Evolutionary conservation across 2,888 invertebrate species (phyloP), one percentile per base, ranked within the genome.

Genomic region (Lordiphosa fenestrarum): DNA sequence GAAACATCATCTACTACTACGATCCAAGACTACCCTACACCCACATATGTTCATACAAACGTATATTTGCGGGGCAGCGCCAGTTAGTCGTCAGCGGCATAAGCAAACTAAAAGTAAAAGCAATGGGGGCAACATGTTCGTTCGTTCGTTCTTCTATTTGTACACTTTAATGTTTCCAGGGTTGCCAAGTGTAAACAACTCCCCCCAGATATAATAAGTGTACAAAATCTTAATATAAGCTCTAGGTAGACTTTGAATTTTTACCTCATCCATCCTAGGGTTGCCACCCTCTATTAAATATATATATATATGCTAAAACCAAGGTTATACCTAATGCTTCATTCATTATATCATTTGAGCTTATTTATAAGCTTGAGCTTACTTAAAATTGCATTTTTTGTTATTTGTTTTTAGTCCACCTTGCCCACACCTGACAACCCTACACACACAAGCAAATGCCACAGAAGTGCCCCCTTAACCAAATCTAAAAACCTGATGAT

Each of bases 381-480:
- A 1, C 40, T 33, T 37, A 39, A 23, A 1, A 6, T 13, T 10
- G 33, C 3, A 5, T 10, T 44, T 38, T 35, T 33, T 37, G 21
- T n/a, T 21, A 23, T 0, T 42, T 37, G 15, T 46, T 47, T 9
- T 19, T 23, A 15, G 4, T 15, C 15, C 12, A 15, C 36, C 2
- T 6, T 12, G 12, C 19, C 19, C 42, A 2, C 35, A 49, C 64
- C 54, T 83, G 84, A 59, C 84, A 76, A 80, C 84, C 84, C 84
- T 76, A 52, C 33, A 55, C 54, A 57, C 41, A 19, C 41, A 50
- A 61, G 46, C 19, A 63, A 63, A 64, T 47, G 64, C 13, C 46
- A 49, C 41, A n/a, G 19, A 44, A 25, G 6, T 37, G 36, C 19
- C 19, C 19, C 19, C 19, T 19, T 19, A 19, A 7, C 25, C 37